Base-by-base conservation (phyloP, 1,140 invertebrate species). In the Sminthurinus signatus region DNA sequence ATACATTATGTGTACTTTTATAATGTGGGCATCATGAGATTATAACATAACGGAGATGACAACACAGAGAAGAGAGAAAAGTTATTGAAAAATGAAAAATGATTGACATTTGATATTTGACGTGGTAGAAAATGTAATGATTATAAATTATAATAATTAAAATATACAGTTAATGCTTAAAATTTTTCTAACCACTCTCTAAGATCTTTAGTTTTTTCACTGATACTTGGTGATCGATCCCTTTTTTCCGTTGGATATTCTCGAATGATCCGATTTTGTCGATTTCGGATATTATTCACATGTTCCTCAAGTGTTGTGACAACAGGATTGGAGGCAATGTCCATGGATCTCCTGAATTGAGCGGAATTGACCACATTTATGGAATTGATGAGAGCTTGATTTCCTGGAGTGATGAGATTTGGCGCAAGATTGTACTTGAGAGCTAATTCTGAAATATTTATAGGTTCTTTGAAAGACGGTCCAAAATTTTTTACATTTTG, bases 181-280 rank as follows among this genome's bases (percentile, higher is more conserved):
- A 66, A 67, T 61, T 70, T 70, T 15, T 67, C 60, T 39, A 70
- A 36, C 68, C 68, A 70, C 27, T 70, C 62, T 10, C 65, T 23
- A n/a, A 70, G 54, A 46, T 70, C 65, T 46, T 65, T 70, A 2
- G 68, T 67, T 59, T 63, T 64, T 31, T 62, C 68, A 14, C 23
- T 43, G 15, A 70, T 43, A 57, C 19, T 56, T 1, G 42, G 36
- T 0, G 51, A n/a, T 23, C 32, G n/a, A 17, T 14, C 39, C 25
- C 19, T 19, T 8, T 42, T 27, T 19, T 8, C 2, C 32, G 5
- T 15, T 12, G 54, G 54, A 19, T 56, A 56, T 21, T 56, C 29
- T 25, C 23, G 10, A n/a, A 56, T 10, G n/a, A 56, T 56, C 23
- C 54, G 29, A 19, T 15, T 56, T 23, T 56, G 54, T 21, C 54